A percentile compares a stretch with the other conserved stretches of the same genome.
Evolutionary conservation across 2,797 vertebrate species (phyloP).

Genomic region (Gallinago nigripennis): DNA sequence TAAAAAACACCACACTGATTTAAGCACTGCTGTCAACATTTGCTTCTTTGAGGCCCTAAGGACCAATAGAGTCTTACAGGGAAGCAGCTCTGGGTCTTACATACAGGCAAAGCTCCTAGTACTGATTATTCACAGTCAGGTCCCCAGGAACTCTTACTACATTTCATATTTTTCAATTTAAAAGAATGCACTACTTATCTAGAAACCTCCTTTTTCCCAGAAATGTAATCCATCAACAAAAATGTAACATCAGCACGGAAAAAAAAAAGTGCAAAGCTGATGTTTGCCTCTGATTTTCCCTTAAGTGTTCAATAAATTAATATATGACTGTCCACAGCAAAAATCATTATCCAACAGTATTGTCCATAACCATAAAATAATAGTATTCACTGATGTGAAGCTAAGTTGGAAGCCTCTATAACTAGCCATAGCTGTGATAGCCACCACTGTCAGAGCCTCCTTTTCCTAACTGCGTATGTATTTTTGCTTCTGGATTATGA

Average conservation of each 20-base stretch:
- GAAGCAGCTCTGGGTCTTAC: conserved; percentile 62
- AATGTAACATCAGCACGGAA: conserved; percentile 24
- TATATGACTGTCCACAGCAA: background rate
- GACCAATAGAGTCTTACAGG: conserved; percentile 57
- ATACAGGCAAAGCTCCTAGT: conserved; percentile 64
- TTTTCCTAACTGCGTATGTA: background rate
- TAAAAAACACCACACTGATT: conserved; percentile 59
- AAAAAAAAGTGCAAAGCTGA: background rate
- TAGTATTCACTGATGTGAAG: background rate
- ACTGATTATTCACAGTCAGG: conserved; percentile 60
- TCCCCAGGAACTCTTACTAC: conserved; percentile 63
- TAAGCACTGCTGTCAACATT: conserved; percentile 65
- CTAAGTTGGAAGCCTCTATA: background rate
- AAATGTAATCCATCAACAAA: conserved; percentile 63
- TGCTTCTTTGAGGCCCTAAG: conserved; percentile 63
- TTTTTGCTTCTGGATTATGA: background rate
- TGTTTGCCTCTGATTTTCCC: background rate
- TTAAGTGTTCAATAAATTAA: conserved; percentile 1
- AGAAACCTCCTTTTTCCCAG: conserved; percentile 53
- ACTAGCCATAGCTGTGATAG: background rate
- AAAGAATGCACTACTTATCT: conserved; percentile 58
- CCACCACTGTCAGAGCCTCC: background rate
- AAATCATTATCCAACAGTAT: background rate
- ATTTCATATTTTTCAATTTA: conserved; percentile 73
- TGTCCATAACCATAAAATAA: background rate